A percentile compares a stretch with the other conserved stretches of the same genome.
phyloP scores from a whole-genome alignment of 2,797 vertebrate genomes.

The Emydoidea blandingii region DNA sequence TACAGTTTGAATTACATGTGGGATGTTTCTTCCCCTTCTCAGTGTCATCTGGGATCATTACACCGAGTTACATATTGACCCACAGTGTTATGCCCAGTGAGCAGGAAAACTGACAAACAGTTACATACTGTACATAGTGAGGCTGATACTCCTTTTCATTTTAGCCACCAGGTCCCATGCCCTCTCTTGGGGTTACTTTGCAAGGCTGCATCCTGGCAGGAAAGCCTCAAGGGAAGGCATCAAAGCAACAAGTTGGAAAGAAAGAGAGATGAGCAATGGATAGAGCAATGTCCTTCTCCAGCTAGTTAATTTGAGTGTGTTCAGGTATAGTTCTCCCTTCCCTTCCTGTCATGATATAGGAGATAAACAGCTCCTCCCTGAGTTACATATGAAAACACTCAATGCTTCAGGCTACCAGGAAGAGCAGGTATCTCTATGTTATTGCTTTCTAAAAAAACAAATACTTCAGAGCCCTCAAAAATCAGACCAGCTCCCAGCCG shows the following conservation, averaged over 20 bases:
- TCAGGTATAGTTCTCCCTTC: not conserved
- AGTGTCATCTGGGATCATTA: slow-evolving; percentile 3
- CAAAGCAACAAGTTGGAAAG: not conserved
- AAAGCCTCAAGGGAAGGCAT: not conserved
- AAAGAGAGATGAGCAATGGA: not conserved
- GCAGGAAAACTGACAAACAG: slow-evolving; percentile 42
- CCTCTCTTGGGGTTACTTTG: not conserved
- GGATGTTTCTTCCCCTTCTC: slow-evolving; percentile 16
- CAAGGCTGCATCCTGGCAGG: not conserved
- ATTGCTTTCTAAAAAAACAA: not conserved
- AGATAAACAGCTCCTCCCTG: not conserved
- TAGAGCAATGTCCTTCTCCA: not conserved
- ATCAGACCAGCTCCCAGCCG: not conserved
- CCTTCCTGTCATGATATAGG: not conserved
- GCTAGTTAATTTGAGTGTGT: not conserved
- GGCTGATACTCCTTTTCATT: not conserved
- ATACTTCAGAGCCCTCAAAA: not conserved
- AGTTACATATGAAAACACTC: not conserved
- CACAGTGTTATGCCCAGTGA: not conserved
- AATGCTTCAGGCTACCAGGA: not conserved
- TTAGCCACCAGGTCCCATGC: not conserved
- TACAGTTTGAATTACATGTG: not conserved
- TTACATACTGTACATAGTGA: not conserved
- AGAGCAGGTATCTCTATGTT: not conserved
- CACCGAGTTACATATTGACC: slow-evolving; percentile 32